Percentiles rank a stretch among this genome's conserved stretches.
phyloP scores from a whole-genome alignment of 2,797 vertebrate genomes.

The Phalanger gymnotis region DNA sequence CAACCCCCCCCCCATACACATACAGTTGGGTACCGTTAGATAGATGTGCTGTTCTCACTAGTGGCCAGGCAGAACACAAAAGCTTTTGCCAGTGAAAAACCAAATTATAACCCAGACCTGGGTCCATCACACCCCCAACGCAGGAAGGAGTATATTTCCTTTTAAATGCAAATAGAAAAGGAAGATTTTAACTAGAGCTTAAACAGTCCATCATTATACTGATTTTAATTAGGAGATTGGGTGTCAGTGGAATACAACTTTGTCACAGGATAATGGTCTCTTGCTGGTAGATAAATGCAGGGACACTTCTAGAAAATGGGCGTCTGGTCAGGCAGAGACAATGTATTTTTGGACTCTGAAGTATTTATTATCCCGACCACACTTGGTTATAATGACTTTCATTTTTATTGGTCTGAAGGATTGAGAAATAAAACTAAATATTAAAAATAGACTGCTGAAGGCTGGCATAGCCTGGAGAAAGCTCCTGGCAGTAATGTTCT shows the following conservation, averaged over 20 bases:
- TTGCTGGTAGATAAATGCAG: slow-evolving; percentile 80
- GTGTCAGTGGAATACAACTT: slow-evolving; percentile 76
- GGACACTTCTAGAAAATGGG: slow-evolving; percentile 80
- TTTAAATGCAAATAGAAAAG: slow-evolving; percentile 79
- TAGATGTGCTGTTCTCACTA: slow-evolving; percentile 85
- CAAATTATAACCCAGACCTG: slow-evolving; percentile 80
- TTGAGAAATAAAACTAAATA: slow-evolving; percentile 82
- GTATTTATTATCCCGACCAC: slow-evolving; percentile 81
- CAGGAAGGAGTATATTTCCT: slow-evolving; percentile 62
- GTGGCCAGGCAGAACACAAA: slow-evolving; percentile 82
- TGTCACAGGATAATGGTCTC: slow-evolving; percentile 76
- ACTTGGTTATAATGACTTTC: slow-evolving; percentile 81
- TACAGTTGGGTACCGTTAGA: slow-evolving; percentile 84
- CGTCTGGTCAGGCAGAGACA: slow-evolving; percentile 75
- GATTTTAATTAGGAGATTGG: slow-evolving; percentile 83
- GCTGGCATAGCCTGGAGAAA: slow-evolving; percentile 60
- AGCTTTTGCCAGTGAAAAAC: slow-evolving; percentile 82
- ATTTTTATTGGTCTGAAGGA: slow-evolving; percentile 81
- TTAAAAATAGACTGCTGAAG: slow-evolving; percentile 79
- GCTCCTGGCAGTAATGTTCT: slow-evolving; percentile 71
- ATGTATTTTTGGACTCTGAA: slow-evolving; percentile 78
- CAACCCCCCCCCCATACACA: slow-evolving; percentile 19
- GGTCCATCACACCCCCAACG: slow-evolving; percentile 53
- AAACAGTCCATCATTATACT: slow-evolving; percentile 78
- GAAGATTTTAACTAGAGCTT: slow-evolving; percentile 74